phyloP scores from a whole-genome alignment of 1,140 invertebrate species.

The Rhopalosiphum maidis region DNA sequence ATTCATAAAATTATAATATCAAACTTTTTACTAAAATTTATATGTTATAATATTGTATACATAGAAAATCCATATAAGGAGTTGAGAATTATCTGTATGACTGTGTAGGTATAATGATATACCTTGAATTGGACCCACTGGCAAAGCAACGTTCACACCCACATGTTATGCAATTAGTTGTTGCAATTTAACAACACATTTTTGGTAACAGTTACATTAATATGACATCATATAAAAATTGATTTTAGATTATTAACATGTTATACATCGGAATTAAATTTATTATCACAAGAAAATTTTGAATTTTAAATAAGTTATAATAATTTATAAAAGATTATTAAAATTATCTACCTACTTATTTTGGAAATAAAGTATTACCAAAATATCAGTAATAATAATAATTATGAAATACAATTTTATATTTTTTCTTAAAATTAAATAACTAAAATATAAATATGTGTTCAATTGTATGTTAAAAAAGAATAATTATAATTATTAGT shows the following conservation, averaged over 20 bases:
- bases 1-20: not conserved
- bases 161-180: conserved; percentile 24
- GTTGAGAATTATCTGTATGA: conserved; percentile 36
- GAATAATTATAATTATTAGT: no score
- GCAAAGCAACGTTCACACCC: conserved; percentile 49
- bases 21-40: not conserved
- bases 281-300: not conserved
- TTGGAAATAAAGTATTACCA: no score
- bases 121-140: conserved; percentile 49
- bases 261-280: not conserved
- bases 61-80: conserved; percentile 52
- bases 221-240: not conserved
- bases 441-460: not conserved
- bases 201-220: not conserved
- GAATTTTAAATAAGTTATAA: not conserved
- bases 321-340: not conserved
- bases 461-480: no score
- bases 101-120: conserved; percentile 50
- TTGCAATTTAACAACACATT: not conserved
- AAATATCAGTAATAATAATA: not conserved
- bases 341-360: not conserved
- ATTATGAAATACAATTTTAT: not conserved
- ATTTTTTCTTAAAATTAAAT: not conserved
- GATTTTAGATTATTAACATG: not conserved
- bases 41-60: not conserved